Evolutionary conservation across 2,113 vertebrate species (phyloP).

Genomic region (Arvicanthis niloticus): DNA sequence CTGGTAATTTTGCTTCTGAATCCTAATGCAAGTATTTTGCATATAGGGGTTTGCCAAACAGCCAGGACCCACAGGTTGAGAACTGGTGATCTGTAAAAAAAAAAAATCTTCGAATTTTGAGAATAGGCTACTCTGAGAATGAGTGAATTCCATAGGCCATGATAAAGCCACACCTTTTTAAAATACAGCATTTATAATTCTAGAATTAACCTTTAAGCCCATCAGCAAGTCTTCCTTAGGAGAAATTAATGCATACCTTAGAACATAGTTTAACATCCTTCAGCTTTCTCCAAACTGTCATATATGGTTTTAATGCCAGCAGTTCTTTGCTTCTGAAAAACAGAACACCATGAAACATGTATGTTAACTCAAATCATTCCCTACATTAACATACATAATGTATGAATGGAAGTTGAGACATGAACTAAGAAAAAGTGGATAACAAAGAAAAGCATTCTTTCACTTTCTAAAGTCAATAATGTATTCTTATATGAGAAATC

Average conservation of each 20-base stretch:
- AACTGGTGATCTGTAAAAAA: background rate
- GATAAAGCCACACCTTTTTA: background rate
- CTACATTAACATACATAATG: constrained; percentile 4
- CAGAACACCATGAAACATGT: background rate
- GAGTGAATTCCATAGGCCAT: background rate
- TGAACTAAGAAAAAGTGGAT: background rate
- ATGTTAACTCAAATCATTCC: background rate
- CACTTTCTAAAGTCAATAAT: constrained; percentile 6
- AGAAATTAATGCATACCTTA: background rate
- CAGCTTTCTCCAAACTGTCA: too few relatives aligned
- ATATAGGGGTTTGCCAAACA: background rate
- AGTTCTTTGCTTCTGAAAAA: background rate
- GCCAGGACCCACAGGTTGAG: background rate
- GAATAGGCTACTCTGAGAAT: background rate
- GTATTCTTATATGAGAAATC: background rate
- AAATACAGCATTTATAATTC: background rate
- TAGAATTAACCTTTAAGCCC: background rate
- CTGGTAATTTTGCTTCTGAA: background rate
- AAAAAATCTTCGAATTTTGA: background rate
- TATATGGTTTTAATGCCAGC: background rate
- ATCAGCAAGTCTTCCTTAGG: background rate
- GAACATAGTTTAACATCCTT: background rate
- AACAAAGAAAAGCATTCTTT: background rate
- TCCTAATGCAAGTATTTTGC: too few relatives aligned
- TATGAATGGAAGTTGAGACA: background rate